Conservation (phyloP, 1,140 invertebrate genomes). For the Tetragnatha versicolor region DNA sequence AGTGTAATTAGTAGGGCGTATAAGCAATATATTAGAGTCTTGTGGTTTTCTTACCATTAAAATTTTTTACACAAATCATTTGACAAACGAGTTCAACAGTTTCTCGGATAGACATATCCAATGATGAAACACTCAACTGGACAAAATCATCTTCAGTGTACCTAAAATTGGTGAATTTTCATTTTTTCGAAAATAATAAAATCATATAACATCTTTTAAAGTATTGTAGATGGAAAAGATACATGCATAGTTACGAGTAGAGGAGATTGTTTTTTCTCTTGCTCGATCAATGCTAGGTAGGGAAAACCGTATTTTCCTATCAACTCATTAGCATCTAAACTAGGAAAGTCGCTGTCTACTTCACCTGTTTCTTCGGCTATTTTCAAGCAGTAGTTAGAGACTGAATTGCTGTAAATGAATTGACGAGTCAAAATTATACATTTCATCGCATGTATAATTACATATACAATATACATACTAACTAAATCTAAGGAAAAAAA, state of each 20-base stretch:
- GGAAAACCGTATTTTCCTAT: constrained; percentile 92
- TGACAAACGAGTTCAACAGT: constrained; percentile 63
- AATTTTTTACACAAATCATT: neutral
- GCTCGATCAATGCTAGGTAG: constrained; percentile 82
- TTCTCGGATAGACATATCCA: constrained; percentile 62
- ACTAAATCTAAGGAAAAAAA: too few species aligned
- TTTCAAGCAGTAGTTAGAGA: constrained; percentile 78
- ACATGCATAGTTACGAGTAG: neutral
- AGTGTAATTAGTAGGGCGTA: too few species aligned
- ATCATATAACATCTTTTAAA: too few species aligned
- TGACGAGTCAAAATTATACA: constrained; percentile 18
- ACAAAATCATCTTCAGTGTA: constrained; percentile 64
- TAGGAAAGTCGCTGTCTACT: constrained; percentile 91
- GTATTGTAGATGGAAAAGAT: too few species aligned
- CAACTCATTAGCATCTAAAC: constrained; percentile 83
- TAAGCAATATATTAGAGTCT: too few species aligned
- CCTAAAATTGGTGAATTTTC: too few species aligned
- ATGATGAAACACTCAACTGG: constrained; percentile 64
- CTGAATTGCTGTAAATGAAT: constrained; percentile 64
- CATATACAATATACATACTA: too few species aligned
- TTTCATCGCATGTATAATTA: too few species aligned
- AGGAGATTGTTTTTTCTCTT: constrained; percentile 44
- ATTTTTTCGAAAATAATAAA: too few species aligned
- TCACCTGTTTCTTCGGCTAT: constrained; percentile 98
- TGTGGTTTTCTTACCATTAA: too few species aligned